Evolutionary conservation across 2,888 invertebrate genomes (phyloP).

Genomic region (Proisotoma minuta): DNA sequence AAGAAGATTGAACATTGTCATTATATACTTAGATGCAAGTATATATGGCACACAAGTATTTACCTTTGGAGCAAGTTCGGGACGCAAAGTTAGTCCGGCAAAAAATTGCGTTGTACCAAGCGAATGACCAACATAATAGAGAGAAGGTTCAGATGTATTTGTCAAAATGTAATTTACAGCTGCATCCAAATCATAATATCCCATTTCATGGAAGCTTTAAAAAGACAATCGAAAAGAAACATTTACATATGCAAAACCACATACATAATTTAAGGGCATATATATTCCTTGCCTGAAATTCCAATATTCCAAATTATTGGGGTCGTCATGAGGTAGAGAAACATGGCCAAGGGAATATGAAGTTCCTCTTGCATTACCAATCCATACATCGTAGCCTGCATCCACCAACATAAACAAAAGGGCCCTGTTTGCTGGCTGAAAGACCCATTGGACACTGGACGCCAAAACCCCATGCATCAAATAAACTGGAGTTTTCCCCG

Average conservation of each 20-base stretch:
- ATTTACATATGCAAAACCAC: neutral
- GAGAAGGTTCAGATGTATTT: neutral
- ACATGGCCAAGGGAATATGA: neutral
- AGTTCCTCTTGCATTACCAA: neutral
- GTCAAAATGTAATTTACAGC: neutral
- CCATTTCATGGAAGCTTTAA: conserved; percentile 12
- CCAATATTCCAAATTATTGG: neutral
- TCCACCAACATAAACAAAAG: neutral
- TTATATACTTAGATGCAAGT: no score
- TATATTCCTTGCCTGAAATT: neutral
- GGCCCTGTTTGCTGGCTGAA: neutral
- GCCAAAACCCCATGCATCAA: neutral
- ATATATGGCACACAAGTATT: no score
- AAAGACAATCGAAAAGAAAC: neutral
- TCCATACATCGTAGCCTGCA: neutral
- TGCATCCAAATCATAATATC: conserved; percentile 8
- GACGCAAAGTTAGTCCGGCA: neutral
- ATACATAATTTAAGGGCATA: no score
- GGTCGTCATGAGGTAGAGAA: neutral
- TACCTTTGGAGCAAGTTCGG: neutral
- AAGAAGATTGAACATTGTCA: no score
- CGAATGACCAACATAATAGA: conserved; percentile 16
- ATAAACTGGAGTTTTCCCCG: neutral
- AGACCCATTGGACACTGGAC: neutral
- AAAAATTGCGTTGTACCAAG: conserved; percentile 8